phyloP scores from a whole-genome alignment of 2,888 invertebrate genomes.

The Mactromeris polynyma region DNA sequence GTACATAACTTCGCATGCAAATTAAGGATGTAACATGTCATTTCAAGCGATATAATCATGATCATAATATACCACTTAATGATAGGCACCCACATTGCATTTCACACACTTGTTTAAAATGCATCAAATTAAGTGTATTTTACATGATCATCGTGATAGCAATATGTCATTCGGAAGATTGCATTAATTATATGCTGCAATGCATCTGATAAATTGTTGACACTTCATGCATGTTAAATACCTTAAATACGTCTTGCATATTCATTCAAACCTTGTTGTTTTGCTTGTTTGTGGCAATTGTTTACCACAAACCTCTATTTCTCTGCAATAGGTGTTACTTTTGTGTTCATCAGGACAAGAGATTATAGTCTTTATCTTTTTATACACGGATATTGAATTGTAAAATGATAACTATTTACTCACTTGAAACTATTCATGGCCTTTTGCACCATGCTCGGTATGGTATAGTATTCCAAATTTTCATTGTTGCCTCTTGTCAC shows the following conservation, averaged over 20 bases:
- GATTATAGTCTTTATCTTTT: neutral
- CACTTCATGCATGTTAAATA: neutral
- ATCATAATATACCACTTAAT: neutral
- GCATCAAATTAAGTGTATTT: neutral
- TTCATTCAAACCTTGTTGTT: neutral
- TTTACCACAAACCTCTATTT: neutral
- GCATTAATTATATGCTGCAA: neutral
- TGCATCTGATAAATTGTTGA: neutral
- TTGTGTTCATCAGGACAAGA: neutral
- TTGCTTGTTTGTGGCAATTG: neutral
- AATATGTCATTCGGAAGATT: neutral
- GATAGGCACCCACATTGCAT: neutral
- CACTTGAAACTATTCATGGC: too few relatives aligned
- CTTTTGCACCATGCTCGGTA: too few relatives aligned
- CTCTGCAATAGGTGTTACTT: neutral
- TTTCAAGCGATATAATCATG: too few relatives aligned
- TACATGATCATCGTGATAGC: neutral
- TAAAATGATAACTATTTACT: too few relatives aligned
- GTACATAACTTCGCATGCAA: neutral
- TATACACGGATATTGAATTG: too few relatives aligned
- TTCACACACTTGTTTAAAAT: neutral
- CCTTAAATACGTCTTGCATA: neutral
- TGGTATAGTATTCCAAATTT: too few relatives aligned
- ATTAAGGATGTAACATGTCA: neutral
- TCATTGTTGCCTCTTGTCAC: too few relatives aligned